These are phyloP conservation scores for Melanostoma mellinum DNA, from an alignment of 2,888 invertebrate genomes.

Conservation along the genomic window DNA sequence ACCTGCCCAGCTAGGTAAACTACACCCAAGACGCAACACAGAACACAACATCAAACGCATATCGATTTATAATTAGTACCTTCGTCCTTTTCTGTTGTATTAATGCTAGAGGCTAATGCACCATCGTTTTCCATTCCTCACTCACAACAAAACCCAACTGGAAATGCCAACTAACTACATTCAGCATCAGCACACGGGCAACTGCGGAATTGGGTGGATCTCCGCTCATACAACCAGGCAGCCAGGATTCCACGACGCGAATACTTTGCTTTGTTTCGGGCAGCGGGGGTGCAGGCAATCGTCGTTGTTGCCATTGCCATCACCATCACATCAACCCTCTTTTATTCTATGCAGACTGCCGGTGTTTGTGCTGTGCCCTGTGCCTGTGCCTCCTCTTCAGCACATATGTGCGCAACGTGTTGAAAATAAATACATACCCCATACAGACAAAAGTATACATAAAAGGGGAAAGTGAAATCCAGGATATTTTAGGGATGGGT, in stretches of 20 bases:
- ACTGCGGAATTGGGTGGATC: slow-evolving; percentile 72
- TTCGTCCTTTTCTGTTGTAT: slow-evolving; percentile 56
- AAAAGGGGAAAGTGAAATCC: slow-evolving; percentile 56
- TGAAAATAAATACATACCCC: slow-evolving; percentile 23
- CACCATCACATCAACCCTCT: slow-evolving; percentile 10
- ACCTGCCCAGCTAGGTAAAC: neutral
- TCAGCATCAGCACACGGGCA: slow-evolving; percentile 39
- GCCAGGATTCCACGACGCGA: neutral
- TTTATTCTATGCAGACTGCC: slow-evolving; percentile 4
- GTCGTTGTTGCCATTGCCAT: neutral
- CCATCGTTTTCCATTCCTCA: slow-evolving; percentile 4
- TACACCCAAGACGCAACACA: slow-evolving; percentile 13
- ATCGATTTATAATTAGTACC: slow-evolving; percentile 64
- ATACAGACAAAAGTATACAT: neutral
- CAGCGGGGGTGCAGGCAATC: slow-evolving; percentile 30
- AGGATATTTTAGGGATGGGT: slow-evolving; percentile 69
- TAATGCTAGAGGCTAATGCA: neutral
- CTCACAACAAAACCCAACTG: neutral
- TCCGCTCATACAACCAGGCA: slow-evolving; percentile 5
- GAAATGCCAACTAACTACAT: neutral
- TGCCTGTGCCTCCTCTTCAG: slow-evolving; percentile 22
- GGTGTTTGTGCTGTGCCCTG: slow-evolving; percentile 19
- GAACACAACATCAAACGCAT: slow-evolving; percentile 37
- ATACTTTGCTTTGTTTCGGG: neutral
- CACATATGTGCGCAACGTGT: slow-evolving; percentile 57